Evolutionary conservation across 2,113 vertebrate species (phyloP).

Genomic region (Rhombomys opimus): DNA sequence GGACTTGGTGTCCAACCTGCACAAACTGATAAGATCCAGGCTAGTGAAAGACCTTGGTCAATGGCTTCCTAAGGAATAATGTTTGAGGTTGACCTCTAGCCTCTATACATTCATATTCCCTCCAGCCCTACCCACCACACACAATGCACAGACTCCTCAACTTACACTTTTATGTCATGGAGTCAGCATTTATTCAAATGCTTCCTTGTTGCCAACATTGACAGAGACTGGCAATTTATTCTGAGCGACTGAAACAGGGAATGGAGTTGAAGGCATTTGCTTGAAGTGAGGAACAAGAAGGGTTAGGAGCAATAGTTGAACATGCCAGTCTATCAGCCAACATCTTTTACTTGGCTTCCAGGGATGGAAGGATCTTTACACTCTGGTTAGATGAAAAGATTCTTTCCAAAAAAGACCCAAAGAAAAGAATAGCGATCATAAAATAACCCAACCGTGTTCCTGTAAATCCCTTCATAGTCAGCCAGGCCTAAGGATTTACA

Average conservation of each 20-base stretch:
- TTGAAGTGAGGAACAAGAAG: not conserved
- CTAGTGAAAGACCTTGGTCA: not conserved
- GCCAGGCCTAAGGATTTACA: not conserved
- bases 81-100: not conserved
- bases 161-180: not conserved
- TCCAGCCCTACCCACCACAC: not conserved
- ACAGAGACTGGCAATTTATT: not conserved
- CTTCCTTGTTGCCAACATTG: not conserved
- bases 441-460: not conserved
- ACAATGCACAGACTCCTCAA: not conserved
- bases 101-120: not conserved
- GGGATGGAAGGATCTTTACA: not conserved
- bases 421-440: not conserved
- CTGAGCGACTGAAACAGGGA: not conserved
- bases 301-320: not conserved
- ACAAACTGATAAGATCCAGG: not conserved
- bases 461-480: not conserved
- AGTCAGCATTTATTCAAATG: conserved; percentile 3
- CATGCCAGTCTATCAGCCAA: not conserved
- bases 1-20: not conserved
- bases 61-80: not conserved
- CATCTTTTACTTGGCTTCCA: not conserved
- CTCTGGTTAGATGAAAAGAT: not conserved
- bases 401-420: conserved; percentile 10
- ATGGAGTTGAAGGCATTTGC: not conserved